A percentile compares a stretch with the other conserved stretches of the same genome.
phyloP scores from a whole-genome alignment of 2,888 invertebrate species.

The Drosophila mimetica region DNA sequence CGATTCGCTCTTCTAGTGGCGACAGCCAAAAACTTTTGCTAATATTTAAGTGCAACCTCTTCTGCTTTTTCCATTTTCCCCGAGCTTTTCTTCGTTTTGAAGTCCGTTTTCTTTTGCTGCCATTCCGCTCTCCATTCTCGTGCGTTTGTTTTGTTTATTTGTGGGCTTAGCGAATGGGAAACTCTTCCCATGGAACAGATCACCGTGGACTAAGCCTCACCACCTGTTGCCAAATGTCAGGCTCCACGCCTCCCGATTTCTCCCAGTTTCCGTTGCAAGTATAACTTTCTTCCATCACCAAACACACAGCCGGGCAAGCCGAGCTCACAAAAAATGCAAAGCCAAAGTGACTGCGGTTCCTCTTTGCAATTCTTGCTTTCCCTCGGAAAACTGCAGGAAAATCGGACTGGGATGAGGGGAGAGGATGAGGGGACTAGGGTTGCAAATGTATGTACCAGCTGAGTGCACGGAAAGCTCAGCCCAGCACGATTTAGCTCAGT shows the following conservation, averaged over 20 bases:
- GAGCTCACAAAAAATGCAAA: slow-evolving; percentile 47
- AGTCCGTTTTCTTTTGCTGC: slow-evolving; percentile 10
- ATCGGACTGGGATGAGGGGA: background rate
- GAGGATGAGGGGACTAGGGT: background rate
- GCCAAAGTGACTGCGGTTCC: slow-evolving; percentile 50
- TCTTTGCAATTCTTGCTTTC: slow-evolving; percentile 2
- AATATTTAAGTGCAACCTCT: slow-evolving; percentile 47
- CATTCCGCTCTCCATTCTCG: background rate
- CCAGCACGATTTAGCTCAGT: slow-evolving; percentile 1
- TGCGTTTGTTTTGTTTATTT: slow-evolving; percentile 11
- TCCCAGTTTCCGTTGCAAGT: slow-evolving; percentile 6
- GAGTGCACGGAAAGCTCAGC: slow-evolving; percentile 31
- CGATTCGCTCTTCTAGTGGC: slow-evolving; percentile 2
- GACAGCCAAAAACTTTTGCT: slow-evolving; percentile 40
- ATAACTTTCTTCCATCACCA: slow-evolving; percentile 14
- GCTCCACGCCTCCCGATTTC: background rate
- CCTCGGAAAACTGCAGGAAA: slow-evolving; percentile 10
- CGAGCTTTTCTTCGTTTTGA: slow-evolving; percentile 23
- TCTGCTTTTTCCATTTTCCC: background rate
- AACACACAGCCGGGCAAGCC: background rate
- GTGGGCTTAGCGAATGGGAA: slow-evolving; percentile 16
- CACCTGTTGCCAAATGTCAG: slow-evolving; percentile 38
- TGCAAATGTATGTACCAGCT: slow-evolving; percentile 37
- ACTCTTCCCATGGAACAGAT: slow-evolving; percentile 5
- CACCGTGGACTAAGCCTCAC: slow-evolving; percentile 24